These are phyloP conservation scores for Pangasius djambal DNA, from an alignment of 2,797 vertebrate species.

Conservation along the genomic window DNA sequence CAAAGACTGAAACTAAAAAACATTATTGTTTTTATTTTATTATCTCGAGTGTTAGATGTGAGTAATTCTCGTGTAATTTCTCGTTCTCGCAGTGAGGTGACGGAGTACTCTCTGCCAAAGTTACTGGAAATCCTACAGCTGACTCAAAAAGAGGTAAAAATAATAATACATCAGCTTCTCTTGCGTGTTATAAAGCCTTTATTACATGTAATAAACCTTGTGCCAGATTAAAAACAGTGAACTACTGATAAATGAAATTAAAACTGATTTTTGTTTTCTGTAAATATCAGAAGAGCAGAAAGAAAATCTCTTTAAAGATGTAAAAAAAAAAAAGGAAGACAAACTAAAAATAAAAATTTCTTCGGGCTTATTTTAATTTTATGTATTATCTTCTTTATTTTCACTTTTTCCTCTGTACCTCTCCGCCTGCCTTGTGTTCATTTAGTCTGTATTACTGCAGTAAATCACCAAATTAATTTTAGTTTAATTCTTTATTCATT, in stretches of 20 bases:
- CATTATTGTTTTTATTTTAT: no score
- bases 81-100: slow-evolving; percentile 67
- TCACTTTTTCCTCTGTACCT: not conserved
- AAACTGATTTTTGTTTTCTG: no score
- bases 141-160: slow-evolving; percentile 73
- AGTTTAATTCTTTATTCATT: not conserved
- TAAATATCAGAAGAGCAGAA: not conserved
- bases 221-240: not conserved
- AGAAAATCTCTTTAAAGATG: no score
- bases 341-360: not conserved
- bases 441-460: not conserved
- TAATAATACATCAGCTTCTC: not conserved
- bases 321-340: no score
- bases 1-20: no score
- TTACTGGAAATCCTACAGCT: slow-evolving; percentile 74
- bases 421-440: not conserved
- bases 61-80: not conserved
- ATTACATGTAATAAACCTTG: not conserved
- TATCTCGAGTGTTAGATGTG: no score
- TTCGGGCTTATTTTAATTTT: not conserved
- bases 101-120: slow-evolving; percentile 77
- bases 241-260: no score
- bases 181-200: not conserved
- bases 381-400: not conserved
- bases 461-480: not conserved